A percentile compares a stretch with the other conserved stretches of the same genome.
Evolutionary conservation across 2,888 invertebrate genomes (phyloP).

Genomic region (Celastrina argiolus): DNA sequence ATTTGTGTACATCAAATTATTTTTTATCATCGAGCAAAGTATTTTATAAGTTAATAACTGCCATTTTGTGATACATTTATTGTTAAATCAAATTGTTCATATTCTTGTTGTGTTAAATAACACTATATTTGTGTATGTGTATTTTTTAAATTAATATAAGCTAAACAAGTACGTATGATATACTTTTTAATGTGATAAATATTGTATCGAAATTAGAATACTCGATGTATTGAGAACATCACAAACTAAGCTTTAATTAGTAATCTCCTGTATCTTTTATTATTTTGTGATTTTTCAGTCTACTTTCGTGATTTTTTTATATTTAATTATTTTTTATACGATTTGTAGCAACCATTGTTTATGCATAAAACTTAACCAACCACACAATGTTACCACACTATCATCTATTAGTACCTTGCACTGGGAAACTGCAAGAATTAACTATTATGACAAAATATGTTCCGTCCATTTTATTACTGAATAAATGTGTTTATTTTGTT

Average conservation of each 20-base stretch:
- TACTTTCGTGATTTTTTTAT: background rate
- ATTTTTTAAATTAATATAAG: no score
- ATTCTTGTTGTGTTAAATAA: background rate
- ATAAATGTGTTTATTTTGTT: conserved; percentile 25
- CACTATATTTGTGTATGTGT: background rate
- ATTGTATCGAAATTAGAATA: background rate
- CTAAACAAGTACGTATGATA: background rate
- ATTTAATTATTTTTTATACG: background rate
- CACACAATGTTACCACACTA: background rate
- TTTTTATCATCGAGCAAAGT: background rate
- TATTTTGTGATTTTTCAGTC: background rate
- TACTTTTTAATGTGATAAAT: background rate
- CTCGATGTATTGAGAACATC: background rate
- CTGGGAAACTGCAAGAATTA: background rate
- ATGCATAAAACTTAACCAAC: background rate
- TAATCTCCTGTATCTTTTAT: conserved; percentile 10
- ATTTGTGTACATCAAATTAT: background rate
- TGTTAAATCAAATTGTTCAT: background rate
- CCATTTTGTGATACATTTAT: conserved; percentile 3
- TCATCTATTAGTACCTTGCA: background rate
- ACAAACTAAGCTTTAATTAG: conserved; percentile 7
- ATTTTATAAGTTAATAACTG: background rate
- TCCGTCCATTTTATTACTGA: conserved; percentile 26
- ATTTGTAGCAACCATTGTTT: background rate
- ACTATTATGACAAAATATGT: background rate